Base-by-base conservation (phyloP, 2,888 invertebrate species). In the Drosophila fulvimacula region DNA sequence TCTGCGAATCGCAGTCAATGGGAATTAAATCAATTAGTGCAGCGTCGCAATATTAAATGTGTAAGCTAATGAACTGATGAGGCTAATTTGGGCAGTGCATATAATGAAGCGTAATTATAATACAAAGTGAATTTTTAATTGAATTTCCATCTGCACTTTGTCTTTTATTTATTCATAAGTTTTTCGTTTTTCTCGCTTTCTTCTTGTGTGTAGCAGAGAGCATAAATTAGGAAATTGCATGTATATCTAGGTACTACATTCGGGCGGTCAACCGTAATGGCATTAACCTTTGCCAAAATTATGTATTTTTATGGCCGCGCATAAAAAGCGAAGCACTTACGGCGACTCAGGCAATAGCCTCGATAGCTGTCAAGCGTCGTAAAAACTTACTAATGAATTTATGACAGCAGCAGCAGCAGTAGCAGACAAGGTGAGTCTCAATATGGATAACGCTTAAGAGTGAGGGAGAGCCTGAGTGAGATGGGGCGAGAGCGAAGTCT, bases 311-410 rank as follows among this genome's bases (percentile, higher is more conserved):
- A 77, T 77, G 60, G n/a, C 17, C 34, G 27, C 19, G 48, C n/a
- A 56, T 59, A 59, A 69, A 73, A 11, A 32, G 11, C 32, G n/a
- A 19, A 56, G 51, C 36, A 59, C 56, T 42, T 39, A 53, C 52
- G 32, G 1, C 48, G 34, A 44, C 56, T 24, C 32, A 10, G 17
- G 34, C 60, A 46, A 56, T 44, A 48, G 52, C 27, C 58, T 60
- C 59, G 41, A 44, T 59, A 27, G 38, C 58, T 42, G 41, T 48
- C 49, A 49, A 42, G 66, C 57, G 30, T 55, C 78, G 55, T 66
- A 60, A 78, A 77, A 77, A 58, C 55, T 36, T 38, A 42, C 82
- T 79, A 79, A 79, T 79, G 71, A 79, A 79, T 79, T 79, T 79
- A 79, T 72, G 71, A 53, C 68, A 48, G 17, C 39, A 17, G 17